These are phyloP conservation scores for Conus betulinus DNA, from an alignment of 1,140 invertebrate genomes.

Conservation along the genomic window DNA sequence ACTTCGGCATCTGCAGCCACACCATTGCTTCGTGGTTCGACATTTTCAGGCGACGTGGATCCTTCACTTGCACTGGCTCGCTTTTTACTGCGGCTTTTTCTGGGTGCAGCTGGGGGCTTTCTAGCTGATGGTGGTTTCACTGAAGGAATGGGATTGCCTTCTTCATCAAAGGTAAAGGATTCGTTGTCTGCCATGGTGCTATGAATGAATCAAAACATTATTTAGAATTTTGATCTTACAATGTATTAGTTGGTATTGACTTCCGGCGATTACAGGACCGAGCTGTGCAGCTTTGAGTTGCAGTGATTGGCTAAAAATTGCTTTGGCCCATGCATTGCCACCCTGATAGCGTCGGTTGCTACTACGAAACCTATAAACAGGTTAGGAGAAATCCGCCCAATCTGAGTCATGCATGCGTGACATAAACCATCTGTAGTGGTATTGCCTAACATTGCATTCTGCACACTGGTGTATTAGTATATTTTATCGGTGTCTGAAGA, in stretches of 20 bases:
- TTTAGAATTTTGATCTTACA: neutral
- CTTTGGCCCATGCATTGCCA: neutral
- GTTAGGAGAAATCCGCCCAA: neutral
- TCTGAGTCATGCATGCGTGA: neutral
- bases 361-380: constrained; percentile 29
- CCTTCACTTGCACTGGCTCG: no score
- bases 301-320: constrained; percentile 19
- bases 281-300: neutral
- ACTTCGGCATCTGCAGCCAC: no score
- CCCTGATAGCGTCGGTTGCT: constrained; percentile 13
- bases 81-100: neutral
- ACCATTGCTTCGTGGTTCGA: neutral
- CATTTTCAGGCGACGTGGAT: neutral
- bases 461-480: neutral
- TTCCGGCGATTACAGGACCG: constrained; percentile 15
- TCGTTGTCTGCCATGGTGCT: constrained; percentile 5
- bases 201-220: neutral
- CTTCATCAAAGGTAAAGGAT: constrained; percentile 26
- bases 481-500: neutral
- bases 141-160: constrained; percentile 7
- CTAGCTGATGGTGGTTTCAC: neutral
- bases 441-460: neutral
- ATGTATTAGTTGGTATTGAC: neutral
- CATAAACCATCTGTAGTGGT: neutral
- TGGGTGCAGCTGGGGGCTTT: constrained; percentile 9